Base-by-base conservation (phyloP, 2,797 vertebrate species). In the Falco concolor region DNA sequence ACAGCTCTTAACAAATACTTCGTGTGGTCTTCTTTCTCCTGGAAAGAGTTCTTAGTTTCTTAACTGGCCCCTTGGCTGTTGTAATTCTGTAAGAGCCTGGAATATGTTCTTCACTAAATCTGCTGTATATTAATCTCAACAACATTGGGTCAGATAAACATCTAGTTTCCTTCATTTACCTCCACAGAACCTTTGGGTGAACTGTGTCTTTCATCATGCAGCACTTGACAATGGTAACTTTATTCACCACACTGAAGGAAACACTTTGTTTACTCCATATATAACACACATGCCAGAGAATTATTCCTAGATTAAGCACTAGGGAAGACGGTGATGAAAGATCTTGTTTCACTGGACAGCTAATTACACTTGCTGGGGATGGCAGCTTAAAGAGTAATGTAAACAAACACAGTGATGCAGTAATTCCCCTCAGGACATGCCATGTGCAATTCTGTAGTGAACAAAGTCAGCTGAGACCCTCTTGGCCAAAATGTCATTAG, bases 361-460 rank as follows among this genome's bases (percentile, higher is more conserved):
- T 81, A 90, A 69, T 96, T 94, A 49, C 45, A 61, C 57, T 88
- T 85, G 30, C 53, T 89, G 60, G 57, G 32, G 27, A 72, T 60
- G 78, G 64, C 84, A 90, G 67, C 50, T 56, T 82, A 73, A 93
- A 95, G 86, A 96, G 54, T 61, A 95, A 92, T 84, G 91, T 74
- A 93, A 96, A 69, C 81, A 84, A 84, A 53, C 38, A 67, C 38
- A 78, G 84, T 12, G 30, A 76, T 72, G 78, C 40, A 89, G 82
- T 30, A 75, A 89, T 87, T 76, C 70, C 72, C 90, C 76, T 73
- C 61, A 59, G 84, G 92, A 89, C 25, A 57, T 0, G 2, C 64
- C 20, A 9, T 32, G 84, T 89, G 52, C 75, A 56, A 16, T 80
- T 92, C 88, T 72, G 68, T 28, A 68, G 40, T 60, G 75, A 94